Conservation (phyloP, 23 tunicate species). For the Trididemnum clinides region DNA sequence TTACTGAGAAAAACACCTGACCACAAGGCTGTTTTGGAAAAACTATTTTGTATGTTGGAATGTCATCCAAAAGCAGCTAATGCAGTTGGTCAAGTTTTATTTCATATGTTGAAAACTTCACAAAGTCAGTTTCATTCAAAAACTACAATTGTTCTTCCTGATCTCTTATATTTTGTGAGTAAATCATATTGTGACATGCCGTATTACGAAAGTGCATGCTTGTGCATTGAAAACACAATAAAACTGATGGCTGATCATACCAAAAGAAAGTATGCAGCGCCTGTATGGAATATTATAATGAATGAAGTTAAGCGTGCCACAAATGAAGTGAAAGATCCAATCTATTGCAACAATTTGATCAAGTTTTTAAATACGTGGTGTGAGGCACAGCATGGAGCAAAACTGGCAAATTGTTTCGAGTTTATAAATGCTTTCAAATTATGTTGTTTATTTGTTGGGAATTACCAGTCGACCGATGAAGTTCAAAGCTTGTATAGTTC, state of each 20-base stretch:
- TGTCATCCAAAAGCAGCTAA: conserved; percentile 8
- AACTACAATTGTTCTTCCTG: conserved; percentile 36
- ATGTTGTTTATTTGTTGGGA: background rate
- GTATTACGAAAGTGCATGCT: background rate
- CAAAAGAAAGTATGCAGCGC: conserved; percentile 21
- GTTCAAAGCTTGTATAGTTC: background rate
- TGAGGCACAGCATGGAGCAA: background rate
- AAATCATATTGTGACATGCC: background rate
- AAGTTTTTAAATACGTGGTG: conserved; percentile 70
- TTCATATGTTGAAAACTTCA: conserved; percentile 50
- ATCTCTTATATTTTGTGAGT: conserved; percentile 33
- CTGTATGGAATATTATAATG: conserved; percentile 54
- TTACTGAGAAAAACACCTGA: conserved; percentile 67
- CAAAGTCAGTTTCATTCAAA: conserved; percentile 59
- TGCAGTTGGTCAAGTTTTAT: conserved; percentile 52
- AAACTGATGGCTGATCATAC: conserved; percentile 61
- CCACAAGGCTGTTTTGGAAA: conserved; percentile 26
- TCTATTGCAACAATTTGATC: background rate
- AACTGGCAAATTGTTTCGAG: background rate
- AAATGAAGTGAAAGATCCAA: background rate
- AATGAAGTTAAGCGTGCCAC: background rate
- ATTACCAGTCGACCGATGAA: background rate
- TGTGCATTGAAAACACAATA: conserved; percentile 19
- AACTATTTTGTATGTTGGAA: conserved; percentile 40
- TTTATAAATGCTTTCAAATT: background rate